Conservation (phyloP, 2,113 vertebrate species). For the Antennarius striatus region DNA sequence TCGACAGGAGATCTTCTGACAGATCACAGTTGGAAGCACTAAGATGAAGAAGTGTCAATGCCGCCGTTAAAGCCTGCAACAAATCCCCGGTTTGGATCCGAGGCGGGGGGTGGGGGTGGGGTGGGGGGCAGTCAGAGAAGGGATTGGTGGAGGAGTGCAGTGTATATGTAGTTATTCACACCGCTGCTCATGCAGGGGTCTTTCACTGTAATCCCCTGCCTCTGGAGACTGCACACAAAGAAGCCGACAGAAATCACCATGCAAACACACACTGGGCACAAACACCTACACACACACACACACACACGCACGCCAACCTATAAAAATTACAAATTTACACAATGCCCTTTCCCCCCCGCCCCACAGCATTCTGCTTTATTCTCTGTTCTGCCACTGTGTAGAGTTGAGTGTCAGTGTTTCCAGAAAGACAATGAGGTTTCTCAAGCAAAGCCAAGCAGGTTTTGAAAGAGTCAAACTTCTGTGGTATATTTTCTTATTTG, state of each 20-base stretch:
- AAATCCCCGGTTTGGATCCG: conserved; percentile 62
- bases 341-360: conserved; percentile 5
- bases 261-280: conserved; percentile 26
- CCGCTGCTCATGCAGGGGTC: conserved; percentile 67
- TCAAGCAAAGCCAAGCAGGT: conserved; percentile 18
- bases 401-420: conserved; percentile 6
- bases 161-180: conserved; percentile 71
- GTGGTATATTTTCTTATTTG: conserved; percentile 8
- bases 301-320: conserved; percentile 2
- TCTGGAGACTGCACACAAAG: conserved; percentile 43
- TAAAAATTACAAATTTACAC: conserved; percentile 43
- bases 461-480: conserved; percentile 34
- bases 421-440: conserved; percentile 6
- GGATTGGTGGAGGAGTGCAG: conserved; percentile 53
- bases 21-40: conserved; percentile 58
- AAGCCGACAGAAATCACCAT: conserved; percentile 50
- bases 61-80: conserved; percentile 59
- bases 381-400: conserved; percentile 24
- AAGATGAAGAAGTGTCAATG: conserved; percentile 64
- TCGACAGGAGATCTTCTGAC: conserved; percentile 59
- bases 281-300: too few relatives aligned
- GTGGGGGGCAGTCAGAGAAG: conserved; percentile 37
- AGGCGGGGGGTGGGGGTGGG: conserved; percentile 17
- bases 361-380: conserved; percentile 35
- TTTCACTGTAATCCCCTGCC: conserved; percentile 65